These are phyloP conservation scores for Xylocopa sonorina DNA, from an alignment of 1,140 invertebrate species.

Conservation along the genomic window DNA sequence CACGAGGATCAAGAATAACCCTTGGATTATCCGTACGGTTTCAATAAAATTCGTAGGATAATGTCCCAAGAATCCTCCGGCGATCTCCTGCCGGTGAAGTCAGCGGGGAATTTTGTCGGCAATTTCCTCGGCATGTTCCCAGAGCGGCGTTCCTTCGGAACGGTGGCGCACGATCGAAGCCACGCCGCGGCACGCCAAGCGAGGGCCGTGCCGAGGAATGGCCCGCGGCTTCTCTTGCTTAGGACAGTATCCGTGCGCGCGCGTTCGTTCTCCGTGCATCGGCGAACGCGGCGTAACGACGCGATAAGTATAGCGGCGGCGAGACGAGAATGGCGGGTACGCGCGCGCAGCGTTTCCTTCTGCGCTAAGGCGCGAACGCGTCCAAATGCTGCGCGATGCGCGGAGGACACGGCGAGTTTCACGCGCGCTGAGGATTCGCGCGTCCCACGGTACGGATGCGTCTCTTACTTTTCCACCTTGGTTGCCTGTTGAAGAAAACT, in stretches of 20 bases:
- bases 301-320: constrained; percentile 60
- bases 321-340: constrained; percentile 29
- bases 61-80: background rate
- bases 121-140: constrained; percentile 1
- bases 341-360: background rate
- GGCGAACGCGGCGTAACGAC: constrained; percentile 48
- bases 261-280: constrained; percentile 18
- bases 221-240: constrained; percentile 50
- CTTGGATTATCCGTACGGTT: background rate
- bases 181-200: constrained; percentile 9
- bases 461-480: too few relatives aligned
- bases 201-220: constrained; percentile 29
- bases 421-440: too few relatives aligned
- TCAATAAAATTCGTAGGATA: background rate
- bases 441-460: too few relatives aligned
- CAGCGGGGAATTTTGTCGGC: background rate
- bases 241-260: constrained; percentile 43
- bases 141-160: background rate
- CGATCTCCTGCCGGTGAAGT: background rate
- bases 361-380: too few relatives aligned
- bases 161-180: constrained; percentile 34
- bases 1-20: too few relatives aligned
- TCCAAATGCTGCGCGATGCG: too few relatives aligned
- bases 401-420: too few relatives aligned
- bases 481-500: too few relatives aligned